Evolutionary conservation across 2,888 invertebrate genomes (phyloP), one percentile per base, ranked within the genome.

Genomic region (Andrena trimmerana): DNA sequence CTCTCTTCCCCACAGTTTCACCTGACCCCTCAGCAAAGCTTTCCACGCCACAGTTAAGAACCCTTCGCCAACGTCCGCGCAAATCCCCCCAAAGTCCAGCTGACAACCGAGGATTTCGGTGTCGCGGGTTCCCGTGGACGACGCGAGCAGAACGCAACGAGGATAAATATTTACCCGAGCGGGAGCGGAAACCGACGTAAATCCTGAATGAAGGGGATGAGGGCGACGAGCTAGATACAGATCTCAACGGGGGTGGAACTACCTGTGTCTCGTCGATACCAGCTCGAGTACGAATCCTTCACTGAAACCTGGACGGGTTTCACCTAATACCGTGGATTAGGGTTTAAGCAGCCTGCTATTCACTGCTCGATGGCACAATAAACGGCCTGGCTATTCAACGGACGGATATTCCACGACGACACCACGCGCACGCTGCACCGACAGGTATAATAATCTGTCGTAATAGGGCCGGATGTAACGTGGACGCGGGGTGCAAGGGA

Each of bases 291-390:
- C 60, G 87, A 88, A 90, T 87, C 86, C 82, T 85, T 84, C 84
- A 87, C 88, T 16, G 84, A 91, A 91, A 90, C 86, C 89, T 81
- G 90, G 88, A 89, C 91, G 90, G 91, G 89, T 93, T 93, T 92
- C 90, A 91, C 90, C 91, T 90, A 92, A 92, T 91, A 85, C 90
- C 72, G 72, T 72, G 91, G 92, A 93, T 93, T 92, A 93, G 88
- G 88, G 90, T 90, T 91, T 89, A 92, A 89, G 72, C 87, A 87
- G 87, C 87, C 86, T 78, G 72, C 78, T 81, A 89, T 90, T 88
- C 88, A 88, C 78, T 73, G 52, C 24, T 10, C 57, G 75, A 63
- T 63, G 81, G 75, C 54, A 90, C 90, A 90, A 90, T 91, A 88
- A 85, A 88, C 86, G 81, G 65, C 78, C 67, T 70, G 83, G 76